Evolutionary conservation across 2,888 invertebrate genomes (phyloP).

Genomic region (Harpalus rufipes): DNA sequence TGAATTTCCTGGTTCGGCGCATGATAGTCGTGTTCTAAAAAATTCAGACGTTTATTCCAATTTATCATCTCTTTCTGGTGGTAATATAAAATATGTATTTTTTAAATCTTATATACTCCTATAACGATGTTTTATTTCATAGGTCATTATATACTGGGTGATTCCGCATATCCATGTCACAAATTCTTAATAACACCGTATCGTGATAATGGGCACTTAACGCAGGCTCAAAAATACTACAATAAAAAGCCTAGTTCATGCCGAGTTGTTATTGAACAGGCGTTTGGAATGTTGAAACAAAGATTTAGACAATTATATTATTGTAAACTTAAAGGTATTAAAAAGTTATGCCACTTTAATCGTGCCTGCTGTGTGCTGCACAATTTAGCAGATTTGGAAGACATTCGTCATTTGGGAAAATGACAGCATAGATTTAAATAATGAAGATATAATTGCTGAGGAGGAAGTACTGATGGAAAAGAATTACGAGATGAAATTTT

Average conservation of each 20-base stretch:
- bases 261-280: constrained; percentile 54
- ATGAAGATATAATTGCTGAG: background rate
- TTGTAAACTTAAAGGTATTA: constrained; percentile 47
- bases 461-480: background rate
- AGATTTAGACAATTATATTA: constrained; percentile 60
- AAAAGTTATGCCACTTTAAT: constrained; percentile 58
- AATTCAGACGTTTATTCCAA: background rate
- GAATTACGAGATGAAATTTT: background rate
- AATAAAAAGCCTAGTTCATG: constrained; percentile 49
- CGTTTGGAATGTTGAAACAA: constrained; percentile 56
- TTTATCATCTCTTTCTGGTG: background rate
- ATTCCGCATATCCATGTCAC: constrained; percentile 54
- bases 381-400: constrained; percentile 29
- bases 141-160: constrained; percentile 19
- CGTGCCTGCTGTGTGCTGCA: constrained; percentile 50
- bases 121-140: background rate
- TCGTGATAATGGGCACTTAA: constrained; percentile 60
- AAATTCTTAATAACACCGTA: constrained; percentile 33
- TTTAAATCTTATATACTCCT: background rate
- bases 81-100: background rate
- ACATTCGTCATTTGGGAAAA: background rate
- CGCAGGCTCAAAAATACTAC: constrained; percentile 44
- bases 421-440: background rate
- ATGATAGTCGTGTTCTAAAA: constrained; percentile 8
- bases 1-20: constrained; percentile 9